Evolutionary conservation across 37 sponge, comb jelly and placozoan species (phyloP).

Genomic region (Halichondria panicea): DNA sequence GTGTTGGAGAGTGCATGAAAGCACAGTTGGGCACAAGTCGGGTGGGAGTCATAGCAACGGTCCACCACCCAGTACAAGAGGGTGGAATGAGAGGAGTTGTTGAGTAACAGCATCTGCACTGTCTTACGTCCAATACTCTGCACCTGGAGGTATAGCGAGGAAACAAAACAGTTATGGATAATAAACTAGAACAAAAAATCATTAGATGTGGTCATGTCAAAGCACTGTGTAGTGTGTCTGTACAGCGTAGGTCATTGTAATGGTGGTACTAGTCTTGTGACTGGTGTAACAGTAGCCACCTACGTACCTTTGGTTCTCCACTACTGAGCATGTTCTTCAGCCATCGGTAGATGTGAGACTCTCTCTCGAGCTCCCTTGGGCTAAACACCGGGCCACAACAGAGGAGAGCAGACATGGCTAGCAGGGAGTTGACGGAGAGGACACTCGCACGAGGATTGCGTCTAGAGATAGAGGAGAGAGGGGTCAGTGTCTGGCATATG

Average conservation of each 20-base stretch:
- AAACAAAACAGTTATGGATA: background rate
- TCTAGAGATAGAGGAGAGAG: background rate
- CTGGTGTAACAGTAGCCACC: background rate
- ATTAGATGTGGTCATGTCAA: background rate
- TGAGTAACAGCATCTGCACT: conserved; percentile 74
- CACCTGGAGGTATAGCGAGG: conserved; percentile 38
- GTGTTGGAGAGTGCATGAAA: conserved; percentile 83
- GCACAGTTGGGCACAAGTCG: conserved; percentile 59
- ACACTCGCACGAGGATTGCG: conserved; percentile 17
- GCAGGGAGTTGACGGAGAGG: conserved; percentile 34
- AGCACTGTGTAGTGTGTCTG: too few species aligned
- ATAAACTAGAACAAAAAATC: background rate
- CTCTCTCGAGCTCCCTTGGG: conserved; percentile 55
- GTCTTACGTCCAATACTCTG: conserved; percentile 75
- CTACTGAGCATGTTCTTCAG: conserved; percentile 77
- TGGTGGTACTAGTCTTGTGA: background rate
- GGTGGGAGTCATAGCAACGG: conserved; percentile 64
- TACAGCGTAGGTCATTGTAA: too few species aligned
- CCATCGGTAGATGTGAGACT: conserved; percentile 78
- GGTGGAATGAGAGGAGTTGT: conserved; percentile 51
- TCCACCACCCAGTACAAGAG: conserved; percentile 85
- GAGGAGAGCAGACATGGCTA: conserved; percentile 90
- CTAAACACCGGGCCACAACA: conserved; percentile 90
- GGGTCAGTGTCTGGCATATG: background rate
- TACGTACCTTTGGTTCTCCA: conserved; percentile 54